Evolutionary conservation across 2,113 vertebrate species (phyloP).

Genomic region (Herpetotheres cachinnans): DNA sequence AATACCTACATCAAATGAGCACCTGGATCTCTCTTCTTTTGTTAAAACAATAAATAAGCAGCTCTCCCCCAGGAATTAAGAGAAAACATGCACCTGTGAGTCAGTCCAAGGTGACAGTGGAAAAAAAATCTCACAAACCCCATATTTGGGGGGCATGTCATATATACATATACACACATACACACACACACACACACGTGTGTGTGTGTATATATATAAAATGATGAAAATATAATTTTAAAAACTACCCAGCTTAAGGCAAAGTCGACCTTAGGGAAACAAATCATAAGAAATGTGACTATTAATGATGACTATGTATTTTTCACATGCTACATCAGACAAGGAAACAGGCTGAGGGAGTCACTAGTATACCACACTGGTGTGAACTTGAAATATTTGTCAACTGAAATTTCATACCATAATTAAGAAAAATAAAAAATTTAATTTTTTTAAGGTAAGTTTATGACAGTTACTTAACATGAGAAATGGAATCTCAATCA

Average conservation of each 20-base stretch:
- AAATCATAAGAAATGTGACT: background rate
- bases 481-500: background rate
- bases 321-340: background rate
- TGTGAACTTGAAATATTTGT: background rate
- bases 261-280: background rate
- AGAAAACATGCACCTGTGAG: background rate
- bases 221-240: background rate
- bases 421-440: background rate
- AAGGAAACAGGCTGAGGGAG: background rate
- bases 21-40: background rate
- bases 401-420: background rate
- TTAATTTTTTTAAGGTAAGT: background rate
- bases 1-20: background rate
- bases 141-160: background rate
- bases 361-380: background rate
- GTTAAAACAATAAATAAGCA: background rate
- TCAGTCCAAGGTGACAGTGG: background rate
- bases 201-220: too few relatives aligned
- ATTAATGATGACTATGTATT: background rate
- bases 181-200: too few relatives aligned
- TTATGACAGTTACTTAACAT: background rate
- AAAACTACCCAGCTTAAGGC: background rate
- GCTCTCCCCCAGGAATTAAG: background rate
- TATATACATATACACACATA: background rate
- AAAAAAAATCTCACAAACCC: background rate